Conservation (phyloP, 1,140 invertebrate species). For the Bombus turneri region DNA sequence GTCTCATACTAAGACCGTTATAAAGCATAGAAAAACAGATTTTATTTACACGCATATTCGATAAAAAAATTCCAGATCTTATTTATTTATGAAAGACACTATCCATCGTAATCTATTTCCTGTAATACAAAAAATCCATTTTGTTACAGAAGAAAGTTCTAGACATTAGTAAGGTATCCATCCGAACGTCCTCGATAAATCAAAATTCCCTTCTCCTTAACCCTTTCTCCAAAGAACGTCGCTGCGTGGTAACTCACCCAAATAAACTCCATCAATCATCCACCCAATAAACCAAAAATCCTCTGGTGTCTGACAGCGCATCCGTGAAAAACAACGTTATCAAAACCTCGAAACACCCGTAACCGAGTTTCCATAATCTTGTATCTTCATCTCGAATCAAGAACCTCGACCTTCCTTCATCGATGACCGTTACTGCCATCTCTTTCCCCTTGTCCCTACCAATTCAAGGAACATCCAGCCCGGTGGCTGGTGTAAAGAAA, state of each 20-base stretch:
- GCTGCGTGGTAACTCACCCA: not conserved
- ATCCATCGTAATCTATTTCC: not conserved
- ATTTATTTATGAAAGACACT: no score
- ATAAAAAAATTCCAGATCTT: no score
- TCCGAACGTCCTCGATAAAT: not conserved
- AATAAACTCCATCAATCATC: not conserved
- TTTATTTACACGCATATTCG: no score
- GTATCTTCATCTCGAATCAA: not conserved
- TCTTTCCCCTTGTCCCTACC: constrained; percentile 1
- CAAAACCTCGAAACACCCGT: not conserved
- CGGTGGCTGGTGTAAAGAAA: constrained; percentile 11
- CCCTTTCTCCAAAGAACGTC: not conserved
- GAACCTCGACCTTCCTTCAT: constrained; percentile 34
- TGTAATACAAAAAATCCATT: not conserved
- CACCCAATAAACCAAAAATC: not conserved
- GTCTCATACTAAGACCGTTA: no score
- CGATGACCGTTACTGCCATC: constrained; percentile 1
- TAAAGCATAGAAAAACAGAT: no score
- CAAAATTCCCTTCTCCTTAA: not conserved
- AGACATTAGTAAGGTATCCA: not conserved
- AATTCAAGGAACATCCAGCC: not conserved
- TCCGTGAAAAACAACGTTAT: not conserved
- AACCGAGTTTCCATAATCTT: no score
- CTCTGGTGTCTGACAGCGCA: not conserved
- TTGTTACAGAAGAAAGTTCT: not conserved